Evolutionary conservation across 2,797 vertebrate genomes (phyloP).

Genomic region (Hipposideros larvatus): DNA sequence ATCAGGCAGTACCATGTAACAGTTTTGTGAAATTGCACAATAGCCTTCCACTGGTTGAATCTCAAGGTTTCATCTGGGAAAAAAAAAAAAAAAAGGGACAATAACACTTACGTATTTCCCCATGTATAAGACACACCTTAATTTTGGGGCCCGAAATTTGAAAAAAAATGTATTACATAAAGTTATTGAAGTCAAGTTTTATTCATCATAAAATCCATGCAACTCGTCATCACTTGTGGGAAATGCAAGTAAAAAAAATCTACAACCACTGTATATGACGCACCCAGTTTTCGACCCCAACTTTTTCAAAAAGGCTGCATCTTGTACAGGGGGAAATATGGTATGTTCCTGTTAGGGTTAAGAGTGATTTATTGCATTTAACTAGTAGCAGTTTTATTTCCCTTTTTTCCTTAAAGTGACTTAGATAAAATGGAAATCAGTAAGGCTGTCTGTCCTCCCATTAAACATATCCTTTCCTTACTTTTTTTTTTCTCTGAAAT

Average conservation of each 20-base stretch:
- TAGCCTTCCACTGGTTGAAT: conserved; percentile 1
- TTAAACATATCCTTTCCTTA: conserved; percentile 7
- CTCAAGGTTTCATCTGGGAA: background rate
- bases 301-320: too few relatives aligned
- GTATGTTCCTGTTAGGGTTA: background rate
- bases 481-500: background rate
- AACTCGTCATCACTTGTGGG: too few relatives aligned
- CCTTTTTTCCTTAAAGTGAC: background rate
- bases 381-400: conserved; percentile 5
- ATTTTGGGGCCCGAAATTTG: too few relatives aligned
- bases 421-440: conserved; percentile 38
- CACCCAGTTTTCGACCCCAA: too few relatives aligned
- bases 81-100: background rate
- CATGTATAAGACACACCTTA: too few relatives aligned
- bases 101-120: background rate
- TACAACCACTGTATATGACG: too few relatives aligned
- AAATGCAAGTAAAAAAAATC: too few relatives aligned
- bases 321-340: too few relatives aligned
- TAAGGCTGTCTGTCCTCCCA: background rate
- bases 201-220: too few relatives aligned
- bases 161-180: too few relatives aligned
- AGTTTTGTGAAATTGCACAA: background rate
- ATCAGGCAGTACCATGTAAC: background rate
- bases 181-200: too few relatives aligned
- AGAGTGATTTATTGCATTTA: conserved; percentile 32